phyloP scores from a whole-genome alignment of 1,140 invertebrate species.

The Caerostris darwini region DNA sequence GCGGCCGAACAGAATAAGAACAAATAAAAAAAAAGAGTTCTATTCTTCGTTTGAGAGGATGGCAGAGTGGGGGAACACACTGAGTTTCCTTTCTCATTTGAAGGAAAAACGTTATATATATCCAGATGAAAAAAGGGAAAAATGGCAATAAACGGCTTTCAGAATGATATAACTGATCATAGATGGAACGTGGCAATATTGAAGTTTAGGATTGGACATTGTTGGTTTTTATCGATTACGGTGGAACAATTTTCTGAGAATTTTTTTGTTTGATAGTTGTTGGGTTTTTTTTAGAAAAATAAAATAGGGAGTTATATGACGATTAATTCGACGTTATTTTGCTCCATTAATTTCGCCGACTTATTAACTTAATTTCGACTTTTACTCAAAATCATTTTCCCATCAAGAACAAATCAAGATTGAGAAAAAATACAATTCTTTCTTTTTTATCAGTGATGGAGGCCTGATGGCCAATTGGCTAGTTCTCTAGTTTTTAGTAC shows the following conservation, averaged over 20 bases:
- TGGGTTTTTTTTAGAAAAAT: background rate
- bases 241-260: background rate
- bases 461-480: no score
- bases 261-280: background rate
- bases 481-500: no score
- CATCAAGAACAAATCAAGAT: no score
- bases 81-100: background rate
- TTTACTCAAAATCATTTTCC: background rate
- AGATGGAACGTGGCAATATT: constrained; percentile 23
- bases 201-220: background rate
- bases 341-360: background rate
- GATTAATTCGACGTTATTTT: background rate
- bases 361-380: background rate
- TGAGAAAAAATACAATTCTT: no score
- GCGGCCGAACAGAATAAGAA: background rate
- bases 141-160: background rate
- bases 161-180: background rate
- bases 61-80: background rate
- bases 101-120: background rate
- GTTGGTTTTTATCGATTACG: background rate
- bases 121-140: background rate
- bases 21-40: background rate
- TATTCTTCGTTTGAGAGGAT: background rate
- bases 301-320: background rate
- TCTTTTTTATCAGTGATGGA: no score